Evolutionary conservation across 2,797 vertebrate species (phyloP).

Genomic region (Trachurus trachurus): DNA sequence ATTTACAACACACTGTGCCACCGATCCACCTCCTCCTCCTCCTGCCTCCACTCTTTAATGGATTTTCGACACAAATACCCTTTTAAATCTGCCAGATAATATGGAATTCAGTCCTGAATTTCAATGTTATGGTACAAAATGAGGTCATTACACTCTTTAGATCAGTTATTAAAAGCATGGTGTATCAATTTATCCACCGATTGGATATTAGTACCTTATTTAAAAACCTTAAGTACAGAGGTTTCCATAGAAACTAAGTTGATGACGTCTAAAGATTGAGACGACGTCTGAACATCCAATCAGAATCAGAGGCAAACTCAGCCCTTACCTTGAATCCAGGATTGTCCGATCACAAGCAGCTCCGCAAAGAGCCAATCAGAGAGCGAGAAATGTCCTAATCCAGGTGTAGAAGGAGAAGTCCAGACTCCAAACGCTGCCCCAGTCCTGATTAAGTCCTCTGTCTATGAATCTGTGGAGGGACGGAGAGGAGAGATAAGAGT

Average conservation of each 20-base stretch:
- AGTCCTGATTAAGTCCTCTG: background rate
- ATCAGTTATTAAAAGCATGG: background rate
- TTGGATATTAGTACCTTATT: too few relatives aligned
- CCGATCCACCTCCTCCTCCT: too few relatives aligned
- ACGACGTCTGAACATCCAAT: too few relatives aligned
- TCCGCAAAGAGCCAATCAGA: slow-evolving; percentile 27
- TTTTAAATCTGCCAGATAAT: too few relatives aligned
- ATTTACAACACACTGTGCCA: too few relatives aligned
- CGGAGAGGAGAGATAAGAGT: background rate
- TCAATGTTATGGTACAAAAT: too few relatives aligned
- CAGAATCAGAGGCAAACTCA: background rate
- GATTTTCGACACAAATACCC: too few relatives aligned
- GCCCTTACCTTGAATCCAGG: slow-evolving; percentile 34
- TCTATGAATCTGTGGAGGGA: slow-evolving; percentile 30
- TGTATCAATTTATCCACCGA: background rate
- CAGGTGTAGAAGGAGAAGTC: slow-evolving; percentile 16
- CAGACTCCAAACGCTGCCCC: background rate
- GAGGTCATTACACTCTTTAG: background rate
- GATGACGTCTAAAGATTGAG: background rate
- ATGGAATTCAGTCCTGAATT: too few relatives aligned
- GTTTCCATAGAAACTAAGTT: background rate
- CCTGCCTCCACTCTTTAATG: too few relatives aligned
- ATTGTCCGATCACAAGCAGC: slow-evolving; percentile 36
- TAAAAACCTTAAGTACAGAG: too few relatives aligned
- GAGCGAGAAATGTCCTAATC: slow-evolving; percentile 23